Base-by-base conservation (phyloP, 2,113 vertebrate species). In the Syrmaticus mikado region DNA sequence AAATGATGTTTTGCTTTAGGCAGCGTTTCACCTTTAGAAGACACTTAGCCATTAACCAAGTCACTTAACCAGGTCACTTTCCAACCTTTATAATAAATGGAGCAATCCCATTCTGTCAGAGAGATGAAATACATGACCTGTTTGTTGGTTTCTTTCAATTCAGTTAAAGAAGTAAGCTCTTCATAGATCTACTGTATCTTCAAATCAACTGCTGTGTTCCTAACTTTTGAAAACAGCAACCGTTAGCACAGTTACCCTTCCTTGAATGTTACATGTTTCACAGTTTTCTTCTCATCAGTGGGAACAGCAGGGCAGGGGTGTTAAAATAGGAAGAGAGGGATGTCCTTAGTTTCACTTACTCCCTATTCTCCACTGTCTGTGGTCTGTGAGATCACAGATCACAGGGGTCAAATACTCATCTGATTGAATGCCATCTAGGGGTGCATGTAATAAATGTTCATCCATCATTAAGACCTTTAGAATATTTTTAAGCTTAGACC, bases 1-100 rank as follows among this genome's bases (percentile, higher is more conserved):
- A 93, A 84, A 91, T 82, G 25, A 77, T 87, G 43, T 88, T 92
- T 95, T 93, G 45, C 38, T 85, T 83, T 91, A 82, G 92, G 93
- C 32, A 50, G 41, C 22, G 48, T 79, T 87, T 95, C 65, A 91
- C 80, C 55, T 96, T 90, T 86, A 64, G 22, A 90, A 73, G 75
- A 55, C 21, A 45, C 25, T 80, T 81, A 85, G 22, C 85, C 85
- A 75, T 95, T 91, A 94, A 94, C 68, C 68, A 67, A 65, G 85
- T 83, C 80, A 60, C 38, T 70, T 16, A 58, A 58, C 30, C 55
- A n/a, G 55, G 19, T n/a, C 32, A 13, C 18, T 43, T 74, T 83
- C 65, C 76, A 66, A 85, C 88, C 71, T 91, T 81, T 74, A 40
- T 14, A 81, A n/a, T 74, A 89, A 85, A 83, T 64, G 92, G 75